Conservation (phyloP, 2,888 invertebrate genomes). For the Aleiodes testaceus region DNA sequence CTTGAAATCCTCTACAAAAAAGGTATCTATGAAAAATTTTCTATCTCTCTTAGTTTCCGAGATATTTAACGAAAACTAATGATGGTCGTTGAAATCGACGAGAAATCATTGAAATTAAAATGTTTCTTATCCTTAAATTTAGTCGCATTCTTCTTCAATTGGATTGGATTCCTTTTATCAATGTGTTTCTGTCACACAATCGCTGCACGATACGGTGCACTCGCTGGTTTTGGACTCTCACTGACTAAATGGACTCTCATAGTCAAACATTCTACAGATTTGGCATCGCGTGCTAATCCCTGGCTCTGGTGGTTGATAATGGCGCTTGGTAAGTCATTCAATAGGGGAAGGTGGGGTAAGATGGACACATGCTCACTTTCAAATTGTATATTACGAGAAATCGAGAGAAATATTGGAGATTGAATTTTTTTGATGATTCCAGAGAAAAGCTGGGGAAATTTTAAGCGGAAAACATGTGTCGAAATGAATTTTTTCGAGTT, state of each 20-base stretch:
- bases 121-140: slow-evolving; percentile 15
- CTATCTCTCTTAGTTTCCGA: too few relatives aligned
- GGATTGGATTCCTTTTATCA: slow-evolving; percentile 93
- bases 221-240: slow-evolving; percentile 94
- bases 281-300: slow-evolving; percentile 89
- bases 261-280: slow-evolving; percentile 91
- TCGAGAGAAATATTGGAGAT: too few relatives aligned
- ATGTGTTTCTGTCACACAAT: slow-evolving; percentile 97
- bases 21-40: too few relatives aligned
- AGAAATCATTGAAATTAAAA: too few relatives aligned
- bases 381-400: too few relatives aligned
- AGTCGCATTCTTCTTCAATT: slow-evolving; percentile 97
- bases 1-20: too few relatives aligned
- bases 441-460: too few relatives aligned
- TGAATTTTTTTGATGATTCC: neutral
- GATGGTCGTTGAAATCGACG: neutral
- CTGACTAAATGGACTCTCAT: slow-evolving; percentile 96
- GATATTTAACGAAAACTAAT: too few relatives aligned
- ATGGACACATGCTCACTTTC: too few relatives aligned
- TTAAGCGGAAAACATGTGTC: too few relatives aligned
- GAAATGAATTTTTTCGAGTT: too few relatives aligned
- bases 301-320: slow-evolving; percentile 96
- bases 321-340: slow-evolving; percentile 82
- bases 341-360: neutral
- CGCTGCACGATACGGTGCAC: slow-evolving; percentile 92